These are phyloP conservation scores for Pandemis corylana DNA, from an alignment of 2,888 invertebrate species.

Conservation along the genomic window DNA sequence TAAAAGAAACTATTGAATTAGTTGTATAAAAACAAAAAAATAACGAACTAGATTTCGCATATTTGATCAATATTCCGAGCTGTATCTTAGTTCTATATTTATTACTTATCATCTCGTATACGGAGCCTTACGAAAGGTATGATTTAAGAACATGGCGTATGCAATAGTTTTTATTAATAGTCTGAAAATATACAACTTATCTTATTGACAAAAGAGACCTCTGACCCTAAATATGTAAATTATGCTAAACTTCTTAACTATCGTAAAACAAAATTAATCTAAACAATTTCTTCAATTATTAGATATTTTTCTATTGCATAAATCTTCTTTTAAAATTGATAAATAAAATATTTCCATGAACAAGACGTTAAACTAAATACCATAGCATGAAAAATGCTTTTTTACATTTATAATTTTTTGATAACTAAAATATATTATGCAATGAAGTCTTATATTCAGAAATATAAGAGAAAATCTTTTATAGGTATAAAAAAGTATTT, in stretches of 20 bases:
- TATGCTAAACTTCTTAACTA: constrained; percentile 28
- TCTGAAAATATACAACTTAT: constrained; percentile 36
- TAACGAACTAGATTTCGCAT: no score
- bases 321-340: background rate
- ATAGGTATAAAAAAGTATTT: background rate
- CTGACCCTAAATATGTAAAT: constrained; percentile 14
- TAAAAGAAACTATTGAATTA: background rate
- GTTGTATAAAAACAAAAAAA: no score
- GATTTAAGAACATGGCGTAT: constrained; percentile 29
- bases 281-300: background rate
- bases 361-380: background rate
- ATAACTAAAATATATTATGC: constrained; percentile 2
- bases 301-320: background rate
- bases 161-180: constrained; percentile 38
- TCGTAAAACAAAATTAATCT: constrained; percentile 17
- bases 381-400: background rate
- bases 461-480: background rate
- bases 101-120: background rate
- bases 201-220: constrained; percentile 25
- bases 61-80: background rate
- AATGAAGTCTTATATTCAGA: constrained; percentile 3
- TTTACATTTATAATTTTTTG: no score
- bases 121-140: background rate
- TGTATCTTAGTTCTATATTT: background rate
- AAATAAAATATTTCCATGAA: constrained; percentile 25